Percentiles rank a stretch among this genome's conserved stretches.
Conservation (phyloP, 2,797 vertebrate genomes). For the Dromococcyx pavoninus region DNA sequence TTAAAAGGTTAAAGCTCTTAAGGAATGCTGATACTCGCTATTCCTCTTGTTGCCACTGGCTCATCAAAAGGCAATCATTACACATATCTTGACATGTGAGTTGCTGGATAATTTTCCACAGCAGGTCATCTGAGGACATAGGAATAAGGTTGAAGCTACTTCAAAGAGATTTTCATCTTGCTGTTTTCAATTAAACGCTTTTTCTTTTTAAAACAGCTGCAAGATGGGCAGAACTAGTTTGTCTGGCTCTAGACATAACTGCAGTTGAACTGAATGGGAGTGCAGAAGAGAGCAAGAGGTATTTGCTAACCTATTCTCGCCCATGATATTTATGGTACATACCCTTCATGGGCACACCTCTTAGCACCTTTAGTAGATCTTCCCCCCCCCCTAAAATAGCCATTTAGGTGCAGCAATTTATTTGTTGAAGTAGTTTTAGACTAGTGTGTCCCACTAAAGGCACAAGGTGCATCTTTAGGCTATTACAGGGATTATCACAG, state of each 20-base stretch:
- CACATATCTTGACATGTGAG: constrained; percentile 41
- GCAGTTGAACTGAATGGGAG: background rate
- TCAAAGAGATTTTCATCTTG: constrained; percentile 52
- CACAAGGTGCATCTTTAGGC: constrained; percentile 3
- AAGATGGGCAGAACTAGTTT: constrained; percentile 44
- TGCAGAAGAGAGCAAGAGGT: background rate
- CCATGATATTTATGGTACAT: background rate
- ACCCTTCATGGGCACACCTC: background rate
- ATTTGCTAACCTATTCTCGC: constrained; percentile 30
- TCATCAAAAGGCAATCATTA: constrained; percentile 47
- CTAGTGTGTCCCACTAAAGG: background rate
- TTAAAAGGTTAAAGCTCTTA: constrained; percentile 57
- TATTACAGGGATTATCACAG: background rate
- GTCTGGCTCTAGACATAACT: background rate
- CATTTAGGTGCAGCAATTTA: constrained; percentile 4
- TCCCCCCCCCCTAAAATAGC: background rate
- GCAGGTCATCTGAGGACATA: constrained; percentile 55
- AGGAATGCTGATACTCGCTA: background rate
- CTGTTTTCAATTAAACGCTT: constrained; percentile 54
- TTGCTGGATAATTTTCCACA: constrained; percentile 66
- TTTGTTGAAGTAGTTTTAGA: background rate
- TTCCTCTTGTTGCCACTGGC: constrained; percentile 18
- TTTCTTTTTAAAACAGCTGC: background rate
- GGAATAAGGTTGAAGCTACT: constrained; percentile 36
- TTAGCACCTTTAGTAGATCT: background rate